Conservation (phyloP, 2,113 vertebrate species). For the Glaucidium brasilianum region DNA sequence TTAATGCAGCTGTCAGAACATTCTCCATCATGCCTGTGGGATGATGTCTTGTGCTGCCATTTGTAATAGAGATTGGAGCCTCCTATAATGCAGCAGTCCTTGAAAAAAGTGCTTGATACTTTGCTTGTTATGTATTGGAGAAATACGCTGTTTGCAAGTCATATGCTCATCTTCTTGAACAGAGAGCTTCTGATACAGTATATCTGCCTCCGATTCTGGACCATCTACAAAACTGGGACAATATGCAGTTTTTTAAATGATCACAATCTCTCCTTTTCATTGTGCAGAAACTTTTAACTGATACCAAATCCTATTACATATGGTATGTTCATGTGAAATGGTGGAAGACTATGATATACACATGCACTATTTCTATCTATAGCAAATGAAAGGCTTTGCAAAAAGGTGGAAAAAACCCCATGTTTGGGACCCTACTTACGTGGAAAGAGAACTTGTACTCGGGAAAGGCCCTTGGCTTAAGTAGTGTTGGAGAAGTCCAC, state of each 20-base stretch:
- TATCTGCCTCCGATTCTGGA: background rate
- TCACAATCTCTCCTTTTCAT: background rate
- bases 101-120: background rate
- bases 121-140: background rate
- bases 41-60: background rate
- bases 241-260: background rate
- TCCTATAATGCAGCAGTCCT: background rate
- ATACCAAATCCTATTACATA: background rate
- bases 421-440: background rate
- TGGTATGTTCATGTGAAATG: background rate
- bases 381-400: background rate
- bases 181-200: background rate
- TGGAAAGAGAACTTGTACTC: background rate
- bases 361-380: background rate
- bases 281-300: background rate
- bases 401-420: background rate
- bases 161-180: background rate
- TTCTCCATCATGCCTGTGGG: background rate
- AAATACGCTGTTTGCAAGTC: background rate
- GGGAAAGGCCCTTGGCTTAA: background rate
- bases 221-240: background rate
- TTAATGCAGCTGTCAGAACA: background rate
- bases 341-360: background rate
- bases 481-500: background rate
- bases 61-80: background rate